Conservation (phyloP, 2,888 invertebrate genomes). For the Epirrita christyi region DNA sequence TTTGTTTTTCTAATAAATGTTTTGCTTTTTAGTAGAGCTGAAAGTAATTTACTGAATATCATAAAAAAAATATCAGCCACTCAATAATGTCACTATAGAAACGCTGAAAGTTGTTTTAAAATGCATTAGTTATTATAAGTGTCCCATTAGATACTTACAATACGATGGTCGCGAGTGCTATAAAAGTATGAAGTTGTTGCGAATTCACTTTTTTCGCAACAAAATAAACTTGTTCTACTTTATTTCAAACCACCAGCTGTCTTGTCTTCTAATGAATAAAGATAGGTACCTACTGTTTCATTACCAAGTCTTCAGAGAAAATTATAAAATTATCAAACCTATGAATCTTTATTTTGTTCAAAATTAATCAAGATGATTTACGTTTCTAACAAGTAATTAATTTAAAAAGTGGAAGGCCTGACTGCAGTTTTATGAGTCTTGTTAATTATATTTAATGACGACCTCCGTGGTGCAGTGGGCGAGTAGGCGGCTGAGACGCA, state of each 20-base stretch:
- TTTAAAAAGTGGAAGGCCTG: too few species aligned
- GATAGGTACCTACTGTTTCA: not conserved
- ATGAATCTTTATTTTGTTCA: slow-evolving; percentile 28
- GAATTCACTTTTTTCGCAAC: not conserved
- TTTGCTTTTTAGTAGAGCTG: too few species aligned
- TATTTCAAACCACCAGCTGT: not conserved
- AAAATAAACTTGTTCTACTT: not conserved
- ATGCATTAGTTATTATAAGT: not conserved
- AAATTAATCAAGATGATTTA: slow-evolving; percentile 40
- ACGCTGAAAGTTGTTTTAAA: too few species aligned
- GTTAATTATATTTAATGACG: too few species aligned
- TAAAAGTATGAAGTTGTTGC: slow-evolving; percentile 7
- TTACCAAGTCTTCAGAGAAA: too few species aligned
- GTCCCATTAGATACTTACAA: not conserved
- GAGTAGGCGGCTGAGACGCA: too few species aligned
- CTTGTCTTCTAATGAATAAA: slow-evolving; percentile 1
- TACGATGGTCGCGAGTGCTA: slow-evolving; percentile 1
- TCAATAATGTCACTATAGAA: too few species aligned
- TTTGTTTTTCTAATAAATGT: too few species aligned
- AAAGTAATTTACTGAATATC: too few species aligned
- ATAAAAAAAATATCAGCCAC: too few species aligned
- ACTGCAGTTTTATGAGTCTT: too few species aligned
- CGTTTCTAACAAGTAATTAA: slow-evolving; percentile 10
- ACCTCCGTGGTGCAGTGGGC: too few species aligned
- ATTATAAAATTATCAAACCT: slow-evolving; percentile 12